phyloP scores from a whole-genome alignment of 2,888 invertebrate species.

The Allophyes oxyacanthae region DNA sequence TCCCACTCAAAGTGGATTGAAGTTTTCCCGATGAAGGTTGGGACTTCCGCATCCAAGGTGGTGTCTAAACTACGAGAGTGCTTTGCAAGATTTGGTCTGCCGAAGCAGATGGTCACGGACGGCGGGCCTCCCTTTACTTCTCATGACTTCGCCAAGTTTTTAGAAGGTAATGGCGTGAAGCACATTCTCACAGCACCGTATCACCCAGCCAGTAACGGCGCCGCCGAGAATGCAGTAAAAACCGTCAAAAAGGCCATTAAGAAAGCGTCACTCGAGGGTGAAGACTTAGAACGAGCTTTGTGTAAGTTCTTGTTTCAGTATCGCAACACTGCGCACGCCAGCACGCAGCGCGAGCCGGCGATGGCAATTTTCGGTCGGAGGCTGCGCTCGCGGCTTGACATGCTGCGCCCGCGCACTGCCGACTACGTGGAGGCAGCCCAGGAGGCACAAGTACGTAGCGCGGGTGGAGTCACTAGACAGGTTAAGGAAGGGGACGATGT shows the following conservation, averaged over 20 bases:
- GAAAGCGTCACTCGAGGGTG: background rate
- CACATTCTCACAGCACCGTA: constrained; percentile 1
- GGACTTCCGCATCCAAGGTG: background rate
- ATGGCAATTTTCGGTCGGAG: too few relatives aligned
- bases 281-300: too few relatives aligned
- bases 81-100: constrained; percentile 1
- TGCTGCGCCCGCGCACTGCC: too few relatives aligned
- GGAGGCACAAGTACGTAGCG: too few relatives aligned
- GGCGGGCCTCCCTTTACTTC: constrained; percentile 5
- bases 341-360: too few relatives aligned
- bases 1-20: constrained; percentile 1
- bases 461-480: too few relatives aligned
- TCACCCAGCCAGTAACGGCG: constrained; percentile 5
- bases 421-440: too few relatives aligned
- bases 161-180: background rate
- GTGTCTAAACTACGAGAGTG: too few relatives aligned
- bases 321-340: too few relatives aligned
- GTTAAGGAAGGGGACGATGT: too few relatives aligned
- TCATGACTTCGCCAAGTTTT: background rate
- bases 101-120: constrained; percentile 1
- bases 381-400: too few relatives aligned
- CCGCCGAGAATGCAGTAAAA: constrained; percentile 8
- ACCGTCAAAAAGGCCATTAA: constrained; percentile 1
- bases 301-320: too few relatives aligned
- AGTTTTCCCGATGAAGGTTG: background rate